These are phyloP conservation scores for Phyllotreta cruciferae DNA, from an alignment of 2,888 invertebrate genomes.

Conservation along the genomic window DNA sequence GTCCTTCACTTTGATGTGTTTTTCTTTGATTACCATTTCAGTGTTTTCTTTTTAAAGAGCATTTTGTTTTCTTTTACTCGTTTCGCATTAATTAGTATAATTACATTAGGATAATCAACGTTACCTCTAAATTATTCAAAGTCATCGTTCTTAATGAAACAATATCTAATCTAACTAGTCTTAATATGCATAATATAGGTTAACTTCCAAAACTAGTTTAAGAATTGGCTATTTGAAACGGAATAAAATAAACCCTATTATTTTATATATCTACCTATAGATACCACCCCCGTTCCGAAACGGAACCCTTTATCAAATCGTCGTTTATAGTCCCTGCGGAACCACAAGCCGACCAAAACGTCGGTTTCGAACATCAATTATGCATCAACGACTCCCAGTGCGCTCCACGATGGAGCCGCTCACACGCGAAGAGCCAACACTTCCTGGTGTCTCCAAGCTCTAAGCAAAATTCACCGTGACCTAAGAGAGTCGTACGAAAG, in stretches of 20 bases:
- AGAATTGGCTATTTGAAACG: constrained; percentile 2
- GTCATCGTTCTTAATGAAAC: too few species aligned
- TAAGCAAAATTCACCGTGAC: neutral
- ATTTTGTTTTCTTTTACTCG: too few species aligned
- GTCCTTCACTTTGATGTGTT: constrained; percentile 11
- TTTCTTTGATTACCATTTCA: constrained; percentile 6
- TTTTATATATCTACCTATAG: neutral
- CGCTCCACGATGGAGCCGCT: constrained; percentile 13
- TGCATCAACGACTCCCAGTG: constrained; percentile 27
- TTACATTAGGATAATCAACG: too few species aligned
- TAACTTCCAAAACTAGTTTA: neutral
- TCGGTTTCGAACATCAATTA: constrained; percentile 29
- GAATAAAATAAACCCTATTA: constrained; percentile 1
- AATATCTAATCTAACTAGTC: too few species aligned
- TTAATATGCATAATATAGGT: too few species aligned
- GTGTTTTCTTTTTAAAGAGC: neutral
- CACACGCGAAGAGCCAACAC: constrained; percentile 9
- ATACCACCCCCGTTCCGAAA: neutral
- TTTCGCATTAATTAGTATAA: too few species aligned
- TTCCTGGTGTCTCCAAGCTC: neutral
- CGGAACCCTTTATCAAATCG: constrained; percentile 24
- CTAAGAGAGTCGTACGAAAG: too few species aligned
- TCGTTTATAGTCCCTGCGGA: constrained; percentile 27
- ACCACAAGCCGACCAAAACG: constrained; percentile 22
- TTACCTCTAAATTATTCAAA: too few species aligned